These are phyloP conservation scores for Acromyrmex charruanus DNA, from an alignment of 1,140 invertebrate genomes.

Conservation along the genomic window DNA sequence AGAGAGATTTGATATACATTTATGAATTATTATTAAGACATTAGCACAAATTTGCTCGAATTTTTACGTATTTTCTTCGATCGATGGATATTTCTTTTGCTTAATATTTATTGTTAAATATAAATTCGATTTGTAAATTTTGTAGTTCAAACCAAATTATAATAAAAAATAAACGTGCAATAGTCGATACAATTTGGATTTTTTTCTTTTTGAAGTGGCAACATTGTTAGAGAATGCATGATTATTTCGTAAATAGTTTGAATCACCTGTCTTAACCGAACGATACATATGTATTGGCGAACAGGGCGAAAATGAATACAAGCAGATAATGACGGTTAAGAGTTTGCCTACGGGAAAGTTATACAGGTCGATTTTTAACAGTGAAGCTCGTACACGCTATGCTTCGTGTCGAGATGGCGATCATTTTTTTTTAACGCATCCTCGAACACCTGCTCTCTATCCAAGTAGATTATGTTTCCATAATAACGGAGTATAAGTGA, in stretches of 20 bases:
- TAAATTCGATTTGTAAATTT: constrained; percentile 8
- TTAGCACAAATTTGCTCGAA: constrained; percentile 9
- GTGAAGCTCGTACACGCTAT: constrained; percentile 41
- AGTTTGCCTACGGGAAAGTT: constrained; percentile 56
- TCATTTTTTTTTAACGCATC: constrained; percentile 46
- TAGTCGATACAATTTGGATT: not conserved
- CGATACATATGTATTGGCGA: constrained; percentile 10
- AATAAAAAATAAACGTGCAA: constrained; percentile 8
- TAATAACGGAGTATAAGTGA: constrained; percentile 44
- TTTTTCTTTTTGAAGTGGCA: not conserved
- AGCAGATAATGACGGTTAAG: constrained; percentile 55
- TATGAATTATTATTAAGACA: constrained; percentile 57
- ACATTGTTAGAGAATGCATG: not conserved
- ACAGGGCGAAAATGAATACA: constrained; percentile 55
- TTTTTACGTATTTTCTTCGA: constrained; percentile 55
- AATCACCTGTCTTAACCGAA: constrained; percentile 52
- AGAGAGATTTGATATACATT: constrained; percentile 5
- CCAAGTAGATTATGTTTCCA: constrained; percentile 38
- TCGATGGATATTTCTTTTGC: not conserved
- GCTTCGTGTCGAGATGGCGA: constrained; percentile 39
- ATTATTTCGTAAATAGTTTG: constrained; percentile 55
- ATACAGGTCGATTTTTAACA: constrained; percentile 59
- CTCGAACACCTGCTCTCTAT: constrained; percentile 50
- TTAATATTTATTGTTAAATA: not conserved
- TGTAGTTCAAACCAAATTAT: not conserved